phyloP scores from a whole-genome alignment of 2,888 invertebrate genomes.

The Catocala sponsa region DNA sequence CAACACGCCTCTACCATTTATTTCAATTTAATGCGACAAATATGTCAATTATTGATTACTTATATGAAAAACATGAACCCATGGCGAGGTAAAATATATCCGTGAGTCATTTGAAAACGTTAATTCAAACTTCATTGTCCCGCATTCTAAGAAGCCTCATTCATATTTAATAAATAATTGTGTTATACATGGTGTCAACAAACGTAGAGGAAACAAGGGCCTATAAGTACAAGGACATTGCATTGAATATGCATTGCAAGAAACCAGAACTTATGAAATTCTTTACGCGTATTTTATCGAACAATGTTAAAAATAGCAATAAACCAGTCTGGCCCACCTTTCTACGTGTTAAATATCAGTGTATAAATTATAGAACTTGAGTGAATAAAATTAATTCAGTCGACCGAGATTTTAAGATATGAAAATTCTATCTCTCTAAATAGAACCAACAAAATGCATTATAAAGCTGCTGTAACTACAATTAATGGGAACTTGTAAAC shows the following conservation, averaged over 20 bases:
- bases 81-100: conserved; percentile 44
- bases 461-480: no score
- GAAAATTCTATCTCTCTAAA: background rate
- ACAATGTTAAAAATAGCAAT: conserved; percentile 20
- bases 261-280: conserved; percentile 19
- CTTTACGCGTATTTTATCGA: conserved; percentile 15
- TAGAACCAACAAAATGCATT: background rate
- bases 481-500: no score
- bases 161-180: conserved; percentile 78
- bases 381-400: conserved; percentile 35
- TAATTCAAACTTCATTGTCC: conserved; percentile 63
- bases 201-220: conserved; percentile 59
- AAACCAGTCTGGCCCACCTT: conserved; percentile 30
- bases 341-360: conserved; percentile 26
- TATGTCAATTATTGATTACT: conserved; percentile 29
- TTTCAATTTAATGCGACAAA: conserved; percentile 29
- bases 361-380: conserved; percentile 41
- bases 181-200: conserved; percentile 53
- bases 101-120: conserved; percentile 50
- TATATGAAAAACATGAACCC: conserved; percentile 13
- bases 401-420: conserved; percentile 11
- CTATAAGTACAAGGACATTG: conserved; percentile 17
- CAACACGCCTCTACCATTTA: conserved; percentile 18
- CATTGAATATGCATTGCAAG: conserved; percentile 17
- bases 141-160: conserved; percentile 73